A percentile compares a stretch with the other conserved stretches of the same genome.
These are phyloP conservation scores for Takifugu ocellatus DNA, from an alignment of 2,797 vertebrate species.

Conservation along the genomic window DNA sequence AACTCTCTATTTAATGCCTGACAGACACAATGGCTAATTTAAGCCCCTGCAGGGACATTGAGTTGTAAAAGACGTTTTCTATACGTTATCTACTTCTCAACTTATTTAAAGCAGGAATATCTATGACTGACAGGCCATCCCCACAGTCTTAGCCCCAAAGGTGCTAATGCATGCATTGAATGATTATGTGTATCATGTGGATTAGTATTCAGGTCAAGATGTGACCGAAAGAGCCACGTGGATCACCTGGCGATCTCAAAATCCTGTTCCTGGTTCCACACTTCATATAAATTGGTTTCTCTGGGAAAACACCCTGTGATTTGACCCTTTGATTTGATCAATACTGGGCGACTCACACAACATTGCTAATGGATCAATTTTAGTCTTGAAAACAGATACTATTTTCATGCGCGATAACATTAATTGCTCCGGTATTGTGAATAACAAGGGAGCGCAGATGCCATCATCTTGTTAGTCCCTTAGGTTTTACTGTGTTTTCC, in stretches of 20 bases:
- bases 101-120: conserved; percentile 14
- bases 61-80: background rate
- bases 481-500: no score
- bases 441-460: no score
- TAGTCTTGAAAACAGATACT: no score
- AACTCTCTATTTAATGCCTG: conserved; percentile 13
- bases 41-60: background rate
- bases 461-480: no score
- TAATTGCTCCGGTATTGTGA: no score
- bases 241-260: conserved; percentile 49
- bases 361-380: background rate
- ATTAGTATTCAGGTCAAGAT: conserved; percentile 30
- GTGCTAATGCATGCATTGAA: conserved; percentile 59
- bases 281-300: conserved; percentile 26
- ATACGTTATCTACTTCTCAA: conserved; percentile 4
- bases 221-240: conserved; percentile 42
- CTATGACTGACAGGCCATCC: conserved; percentile 50
- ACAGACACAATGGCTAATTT: conserved; percentile 7
- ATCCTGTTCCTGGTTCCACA: conserved; percentile 47
- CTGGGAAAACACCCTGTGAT: conserved; percentile 27
- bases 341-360: conserved; percentile 7
- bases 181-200: conserved; percentile 43
- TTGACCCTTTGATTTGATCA: conserved; percentile 33
- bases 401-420: background rate
- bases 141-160: conserved; percentile 30